A percentile compares a stretch with the other conserved stretches of the same genome.
phyloP scores from a whole-genome alignment of 2,113 vertebrate genomes.

The Pluvianellus socialis region DNA sequence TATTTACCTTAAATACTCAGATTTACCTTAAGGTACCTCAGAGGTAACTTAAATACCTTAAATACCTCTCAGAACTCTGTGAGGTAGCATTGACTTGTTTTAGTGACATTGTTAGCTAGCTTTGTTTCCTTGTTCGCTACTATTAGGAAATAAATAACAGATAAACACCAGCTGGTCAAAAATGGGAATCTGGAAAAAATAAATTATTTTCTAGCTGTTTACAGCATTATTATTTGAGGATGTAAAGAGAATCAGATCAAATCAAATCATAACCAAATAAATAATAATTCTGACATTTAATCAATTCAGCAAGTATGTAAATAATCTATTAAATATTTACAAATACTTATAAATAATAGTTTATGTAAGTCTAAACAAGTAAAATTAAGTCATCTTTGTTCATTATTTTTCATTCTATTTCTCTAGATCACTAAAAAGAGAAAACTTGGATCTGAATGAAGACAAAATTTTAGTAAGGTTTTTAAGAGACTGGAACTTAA shows the following conservation, averaged over 20 bases:
- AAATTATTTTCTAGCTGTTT: background rate
- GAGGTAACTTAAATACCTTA: too few relatives aligned
- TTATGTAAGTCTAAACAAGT: background rate
- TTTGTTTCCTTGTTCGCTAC: background rate
- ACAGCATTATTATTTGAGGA: background rate
- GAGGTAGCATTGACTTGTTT: background rate
- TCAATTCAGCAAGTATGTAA: background rate
- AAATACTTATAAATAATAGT: background rate
- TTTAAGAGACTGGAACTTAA: conserved; percentile 85
- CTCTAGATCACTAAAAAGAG: conserved; percentile 83
- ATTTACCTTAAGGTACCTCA: too few relatives aligned
- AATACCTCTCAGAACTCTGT: background rate
- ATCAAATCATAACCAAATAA: background rate
- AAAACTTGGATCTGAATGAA: conserved; percentile 81
- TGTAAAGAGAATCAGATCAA: background rate
- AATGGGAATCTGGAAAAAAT: background rate
- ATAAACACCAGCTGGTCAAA: background rate
- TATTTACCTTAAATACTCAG: background rate
- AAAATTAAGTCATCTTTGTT: background rate
- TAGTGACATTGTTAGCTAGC: background rate
- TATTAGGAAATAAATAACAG: background rate
- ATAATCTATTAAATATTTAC: background rate
- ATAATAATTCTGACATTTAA: too few relatives aligned
- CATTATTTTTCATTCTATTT: background rate
- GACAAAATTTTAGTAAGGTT: conserved; percentile 87